These are phyloP conservation scores for Hippocampus comes DNA, from an alignment of 2,113 vertebrate genomes.

Conservation along the genomic window DNA sequence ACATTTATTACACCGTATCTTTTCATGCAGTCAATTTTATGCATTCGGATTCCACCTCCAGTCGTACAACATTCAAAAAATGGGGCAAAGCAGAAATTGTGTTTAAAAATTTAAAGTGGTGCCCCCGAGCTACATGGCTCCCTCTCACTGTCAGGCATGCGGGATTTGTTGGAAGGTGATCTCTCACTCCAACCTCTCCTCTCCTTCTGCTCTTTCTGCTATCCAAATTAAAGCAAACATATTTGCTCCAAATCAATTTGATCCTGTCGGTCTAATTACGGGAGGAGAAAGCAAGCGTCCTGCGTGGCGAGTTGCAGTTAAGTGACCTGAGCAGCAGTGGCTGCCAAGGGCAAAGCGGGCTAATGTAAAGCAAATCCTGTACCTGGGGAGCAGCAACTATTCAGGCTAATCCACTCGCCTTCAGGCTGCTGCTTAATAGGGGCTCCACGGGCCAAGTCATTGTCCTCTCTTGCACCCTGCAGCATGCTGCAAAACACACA, in stretches of 20 bases:
- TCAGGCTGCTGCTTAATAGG: constrained; percentile 77
- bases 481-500: constrained; percentile 38
- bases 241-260: constrained; percentile 16
- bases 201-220: constrained; percentile 7
- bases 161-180: constrained; percentile 42
- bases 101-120: constrained; percentile 63
- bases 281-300: constrained; percentile 24
- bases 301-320: constrained; percentile 61
- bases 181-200: constrained; percentile 18
- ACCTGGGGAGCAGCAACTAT: constrained; percentile 77
- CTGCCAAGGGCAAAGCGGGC: constrained; percentile 71
- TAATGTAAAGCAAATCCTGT: constrained; percentile 81
- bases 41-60: constrained; percentile 60
- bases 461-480: constrained; percentile 70
- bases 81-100: constrained; percentile 55
- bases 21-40: constrained; percentile 66
- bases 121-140: constrained; percentile 54
- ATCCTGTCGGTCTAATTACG: constrained; percentile 53
- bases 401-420: constrained; percentile 78
- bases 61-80: constrained; percentile 48
- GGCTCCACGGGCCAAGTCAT: constrained; percentile 63
- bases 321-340: constrained; percentile 71
- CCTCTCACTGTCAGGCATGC: constrained; percentile 46
- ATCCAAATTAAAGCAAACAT: constrained; percentile 34
- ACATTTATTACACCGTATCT: constrained; percentile 69